phyloP scores from a whole-genome alignment of 2,113 vertebrate genomes.

The Microcebus tavaratra region DNA sequence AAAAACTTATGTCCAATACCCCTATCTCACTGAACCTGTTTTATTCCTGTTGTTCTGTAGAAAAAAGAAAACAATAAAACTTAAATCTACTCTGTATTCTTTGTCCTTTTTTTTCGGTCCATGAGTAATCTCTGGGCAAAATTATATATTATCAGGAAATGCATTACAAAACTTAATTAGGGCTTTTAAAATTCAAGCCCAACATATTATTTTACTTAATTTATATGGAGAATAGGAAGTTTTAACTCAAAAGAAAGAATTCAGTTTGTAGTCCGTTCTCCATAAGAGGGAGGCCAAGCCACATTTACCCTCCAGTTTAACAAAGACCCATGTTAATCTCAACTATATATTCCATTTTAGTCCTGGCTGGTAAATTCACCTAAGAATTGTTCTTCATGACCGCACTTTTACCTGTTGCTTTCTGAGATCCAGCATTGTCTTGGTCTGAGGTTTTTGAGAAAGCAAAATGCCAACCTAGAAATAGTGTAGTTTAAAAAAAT shows the following conservation, averaged over 20 bases:
- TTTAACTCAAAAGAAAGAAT: conserved; percentile 53
- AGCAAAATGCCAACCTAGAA: background rate
- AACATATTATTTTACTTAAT: conserved; percentile 69
- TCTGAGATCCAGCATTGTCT: background rate
- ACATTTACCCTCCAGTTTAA: conserved; percentile 39
- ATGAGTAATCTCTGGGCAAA: conserved; percentile 63
- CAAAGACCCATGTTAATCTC: background rate
- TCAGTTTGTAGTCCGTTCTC: conserved; percentile 26
- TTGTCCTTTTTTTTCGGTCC: background rate
- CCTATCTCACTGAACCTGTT: background rate
- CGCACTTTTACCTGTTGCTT: background rate
- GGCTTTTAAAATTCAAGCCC: conserved; percentile 41
- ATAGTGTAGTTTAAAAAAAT: background rate
- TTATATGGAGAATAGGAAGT: conserved; percentile 30
- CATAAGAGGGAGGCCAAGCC: conserved; percentile 37
- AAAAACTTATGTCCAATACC: background rate
- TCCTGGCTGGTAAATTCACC: background rate
- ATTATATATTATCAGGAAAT: conserved; percentile 63
- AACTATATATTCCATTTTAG: background rate
- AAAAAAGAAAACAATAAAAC: background rate
- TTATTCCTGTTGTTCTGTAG: background rate
- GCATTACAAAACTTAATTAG: conserved; percentile 54
- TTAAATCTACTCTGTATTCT: background rate
- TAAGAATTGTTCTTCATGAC: background rate
- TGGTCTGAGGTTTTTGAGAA: background rate